These are phyloP conservation scores for Aphaenogaster rudis DNA, from an alignment of 1,140 invertebrate genomes.

Conservation along the genomic window DNA sequence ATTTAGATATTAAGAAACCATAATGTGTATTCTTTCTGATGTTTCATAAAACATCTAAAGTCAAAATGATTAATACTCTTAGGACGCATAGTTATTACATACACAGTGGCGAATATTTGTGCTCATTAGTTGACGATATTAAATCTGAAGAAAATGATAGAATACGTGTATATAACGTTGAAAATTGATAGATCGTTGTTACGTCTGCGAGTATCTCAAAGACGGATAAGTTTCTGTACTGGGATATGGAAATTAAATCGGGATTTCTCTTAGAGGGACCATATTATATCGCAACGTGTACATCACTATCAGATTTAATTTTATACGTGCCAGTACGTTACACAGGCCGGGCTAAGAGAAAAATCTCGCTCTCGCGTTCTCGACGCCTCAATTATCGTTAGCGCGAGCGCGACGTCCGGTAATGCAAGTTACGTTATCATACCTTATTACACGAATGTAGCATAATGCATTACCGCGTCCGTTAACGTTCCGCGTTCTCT, in stretches of 20 bases:
- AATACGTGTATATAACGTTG: slow-evolving; percentile 19
- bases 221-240: slow-evolving; percentile 31
- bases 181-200: slow-evolving; percentile 59
- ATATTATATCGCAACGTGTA: slow-evolving; percentile 45
- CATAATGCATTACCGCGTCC: slow-evolving; percentile 63
- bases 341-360: slow-evolving; percentile 45
- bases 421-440: slow-evolving; percentile 64
- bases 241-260: slow-evolving; percentile 55
- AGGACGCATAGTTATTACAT: neutral
- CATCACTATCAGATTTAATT: slow-evolving; percentile 63
- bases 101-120: neutral
- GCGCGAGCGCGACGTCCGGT: slow-evolving; percentile 56
- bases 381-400: slow-evolving; percentile 63
- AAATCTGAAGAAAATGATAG: slow-evolving; percentile 47
- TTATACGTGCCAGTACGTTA: slow-evolving; percentile 56
- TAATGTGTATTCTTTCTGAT: neutral
- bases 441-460: slow-evolving; percentile 64
- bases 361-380: slow-evolving; percentile 58
- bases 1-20: neutral
- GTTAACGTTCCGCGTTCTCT: slow-evolving; percentile 46
- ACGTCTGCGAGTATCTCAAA: slow-evolving; percentile 26
- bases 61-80: slow-evolving; percentile 29
- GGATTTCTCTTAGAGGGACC: slow-evolving; percentile 39
- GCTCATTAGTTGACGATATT: slow-evolving; percentile 30
- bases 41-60: slow-evolving; percentile 4